phyloP scores from a whole-genome alignment of 2,113 vertebrate genomes.

The Zonotrichia leucophrys region DNA sequence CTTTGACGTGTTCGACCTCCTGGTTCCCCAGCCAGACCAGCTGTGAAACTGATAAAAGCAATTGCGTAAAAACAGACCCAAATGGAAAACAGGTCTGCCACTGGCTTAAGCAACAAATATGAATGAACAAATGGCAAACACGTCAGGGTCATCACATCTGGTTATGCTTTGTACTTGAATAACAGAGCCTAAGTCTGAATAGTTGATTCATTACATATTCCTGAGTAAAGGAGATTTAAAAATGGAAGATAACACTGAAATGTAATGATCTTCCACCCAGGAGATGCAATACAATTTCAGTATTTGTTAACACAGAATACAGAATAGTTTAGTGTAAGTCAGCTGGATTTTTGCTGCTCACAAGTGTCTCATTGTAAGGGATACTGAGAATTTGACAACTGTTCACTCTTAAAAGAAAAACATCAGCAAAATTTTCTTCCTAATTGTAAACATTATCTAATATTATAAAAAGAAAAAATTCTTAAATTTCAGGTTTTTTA shows the following conservation, averaged over 20 bases:
- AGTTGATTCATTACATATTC: neutral
- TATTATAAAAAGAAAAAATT: neutral
- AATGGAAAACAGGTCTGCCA: neutral
- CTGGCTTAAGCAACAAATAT: neutral
- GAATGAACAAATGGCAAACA: neutral
- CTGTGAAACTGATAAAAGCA: conserved; percentile 31
- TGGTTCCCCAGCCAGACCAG: neutral
- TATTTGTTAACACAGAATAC: neutral
- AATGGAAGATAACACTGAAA: neutral
- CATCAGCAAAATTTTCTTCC: neutral
- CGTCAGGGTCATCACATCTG: neutral
- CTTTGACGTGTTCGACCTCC: conserved; percentile 14
- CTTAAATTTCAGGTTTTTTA: neutral
- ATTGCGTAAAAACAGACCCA: neutral
- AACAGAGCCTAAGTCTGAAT: neutral
- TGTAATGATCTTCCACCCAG: neutral
- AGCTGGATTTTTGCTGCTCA: neutral
- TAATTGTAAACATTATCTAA: neutral
- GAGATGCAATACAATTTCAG: neutral
- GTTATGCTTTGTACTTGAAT: neutral
- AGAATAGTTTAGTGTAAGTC: neutral
- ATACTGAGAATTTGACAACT: neutral
- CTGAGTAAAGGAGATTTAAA: neutral
- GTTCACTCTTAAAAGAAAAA: neutral
- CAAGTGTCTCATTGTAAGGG: neutral